phyloP scores from a whole-genome alignment of 2,888 invertebrate species.

The Tiliacea citrago region DNA sequence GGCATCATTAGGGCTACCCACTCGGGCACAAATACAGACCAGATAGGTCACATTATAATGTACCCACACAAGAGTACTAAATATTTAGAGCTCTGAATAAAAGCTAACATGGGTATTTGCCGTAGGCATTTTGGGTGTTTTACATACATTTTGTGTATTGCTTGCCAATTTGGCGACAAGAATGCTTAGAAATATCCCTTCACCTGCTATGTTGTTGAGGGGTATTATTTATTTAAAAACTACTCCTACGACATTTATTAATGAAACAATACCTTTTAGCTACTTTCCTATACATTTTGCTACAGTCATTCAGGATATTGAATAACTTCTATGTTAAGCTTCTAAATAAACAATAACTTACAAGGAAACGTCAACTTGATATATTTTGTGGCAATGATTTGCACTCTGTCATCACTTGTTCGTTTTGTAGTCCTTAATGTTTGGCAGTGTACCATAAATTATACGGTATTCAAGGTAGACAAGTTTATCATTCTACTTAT shows the following conservation, averaged over 20 bases:
- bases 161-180: not conserved
- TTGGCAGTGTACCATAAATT: not conserved
- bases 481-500: too few species aligned
- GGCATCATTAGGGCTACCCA: constrained; percentile 35
- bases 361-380: constrained; percentile 25
- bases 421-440: not conserved
- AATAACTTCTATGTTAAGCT: not conserved
- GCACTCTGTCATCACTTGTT: constrained; percentile 24
- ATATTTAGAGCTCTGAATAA: not conserved
- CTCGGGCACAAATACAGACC: constrained; percentile 1
- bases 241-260: too few species aligned
- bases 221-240: not conserved
- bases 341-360: constrained; percentile 24
- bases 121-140: not conserved
- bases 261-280: not conserved
- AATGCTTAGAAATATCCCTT: not conserved
- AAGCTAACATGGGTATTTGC: not conserved
- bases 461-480: too few species aligned
- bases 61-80: constrained; percentile 5
- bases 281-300: not conserved
- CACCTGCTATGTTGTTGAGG: not conserved
- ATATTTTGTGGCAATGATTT: constrained; percentile 36
- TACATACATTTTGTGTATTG: not conserved
- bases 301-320: not conserved
- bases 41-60: constrained; percentile 12